Conservation (phyloP, 2,113 vertebrate genomes). For the Morphnarchus princeps region DNA sequence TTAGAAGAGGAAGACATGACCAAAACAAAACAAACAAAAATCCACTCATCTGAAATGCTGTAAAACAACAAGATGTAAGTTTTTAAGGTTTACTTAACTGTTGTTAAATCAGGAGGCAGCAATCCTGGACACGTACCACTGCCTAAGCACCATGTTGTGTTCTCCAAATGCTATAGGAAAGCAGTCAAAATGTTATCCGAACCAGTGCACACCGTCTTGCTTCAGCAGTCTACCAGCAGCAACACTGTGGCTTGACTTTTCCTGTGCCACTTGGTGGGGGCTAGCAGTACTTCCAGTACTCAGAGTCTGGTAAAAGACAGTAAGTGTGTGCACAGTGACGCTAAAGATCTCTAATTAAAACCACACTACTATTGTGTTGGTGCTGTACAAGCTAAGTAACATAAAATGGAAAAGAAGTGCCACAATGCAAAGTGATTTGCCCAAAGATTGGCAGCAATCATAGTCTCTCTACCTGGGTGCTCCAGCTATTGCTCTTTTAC, state of each 20-base stretch:
- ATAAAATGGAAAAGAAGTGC: background rate
- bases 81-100: background rate
- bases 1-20: background rate
- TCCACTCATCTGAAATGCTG: background rate
- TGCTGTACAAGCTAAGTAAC: background rate
- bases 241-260: background rate
- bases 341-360: background rate
- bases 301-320: background rate
- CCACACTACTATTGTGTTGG: background rate
- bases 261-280: background rate
- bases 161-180: background rate
- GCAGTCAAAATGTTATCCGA: background rate
- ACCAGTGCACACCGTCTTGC: background rate
- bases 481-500: background rate
- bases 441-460: background rate
- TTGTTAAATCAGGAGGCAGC: background rate
- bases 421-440: background rate
- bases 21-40: background rate
- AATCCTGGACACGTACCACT: background rate
- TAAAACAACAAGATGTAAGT: background rate
- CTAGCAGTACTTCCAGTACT: background rate
- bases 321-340: background rate
- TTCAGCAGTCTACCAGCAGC: background rate
- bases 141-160: background rate
- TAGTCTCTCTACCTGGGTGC: background rate